Base-by-base conservation (phyloP, 2,797 vertebrate species). In the Percopsis omiscomaycus region DNA sequence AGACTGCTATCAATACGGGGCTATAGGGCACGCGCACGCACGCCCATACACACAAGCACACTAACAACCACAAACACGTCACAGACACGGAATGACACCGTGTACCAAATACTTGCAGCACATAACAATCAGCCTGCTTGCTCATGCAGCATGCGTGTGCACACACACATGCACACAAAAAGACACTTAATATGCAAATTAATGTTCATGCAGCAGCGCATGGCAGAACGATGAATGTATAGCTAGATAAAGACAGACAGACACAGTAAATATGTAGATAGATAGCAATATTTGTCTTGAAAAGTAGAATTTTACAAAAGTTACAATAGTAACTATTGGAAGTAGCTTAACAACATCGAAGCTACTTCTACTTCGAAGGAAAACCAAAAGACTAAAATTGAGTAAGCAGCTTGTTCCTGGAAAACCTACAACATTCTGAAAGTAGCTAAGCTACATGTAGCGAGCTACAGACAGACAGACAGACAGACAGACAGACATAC, bases 131-230 rank as follows among this genome's bases (percentile, higher is more conserved):
- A n/a, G 10, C 29, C 3, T 30, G 27, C 52, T 13, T 14, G 8
- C 1, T 2, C 49, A 53, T 22, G 27, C 51, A 53, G 53, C 28
- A 55, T 29, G 12, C 28, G 53, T 37, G 32, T 37, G 32, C 60
- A 61, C 27, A 14, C 22, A 29, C 52, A 47, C 44, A n/a, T 42
- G 4, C 11, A 44, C 62, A 49, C 55, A 44, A 13, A 80, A 75
- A 88, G 74, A 83, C 81, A 86, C 82, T 84, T 86, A 84, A 86
- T 80, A 88, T 87, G 81, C 83, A 86, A 86, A 89, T 86, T n/a
- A 16, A 57, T 73, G 70, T 81, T 82, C 79, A 59, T 48, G 77
- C 82, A 87, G 75, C 79, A 8, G 5, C 8, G 5, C 32, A 37
- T 37, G 32, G 32, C 32, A 37, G 5, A 37, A 37, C 22, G 22